These are phyloP conservation scores for Sparus aurata DNA, from an alignment of 2,797 vertebrate genomes.

Conservation along the genomic window DNA sequence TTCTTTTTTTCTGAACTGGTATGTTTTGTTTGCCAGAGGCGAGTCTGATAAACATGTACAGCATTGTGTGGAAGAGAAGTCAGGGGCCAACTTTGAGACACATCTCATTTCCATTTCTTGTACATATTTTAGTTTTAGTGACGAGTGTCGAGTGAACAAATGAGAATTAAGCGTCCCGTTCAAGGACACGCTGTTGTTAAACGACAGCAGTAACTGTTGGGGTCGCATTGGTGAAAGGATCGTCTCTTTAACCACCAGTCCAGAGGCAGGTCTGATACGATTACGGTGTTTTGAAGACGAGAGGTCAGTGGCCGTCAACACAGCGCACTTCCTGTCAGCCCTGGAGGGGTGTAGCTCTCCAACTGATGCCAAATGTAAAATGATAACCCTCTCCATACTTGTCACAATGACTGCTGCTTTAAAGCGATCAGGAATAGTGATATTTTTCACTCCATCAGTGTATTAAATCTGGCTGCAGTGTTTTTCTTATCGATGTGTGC, in stretches of 20 bases:
- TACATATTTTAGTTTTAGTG: constrained; percentile 18
- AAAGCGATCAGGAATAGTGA: constrained; percentile 21
- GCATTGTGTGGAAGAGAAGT: constrained; percentile 14
- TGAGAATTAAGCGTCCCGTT: constrained; percentile 20
- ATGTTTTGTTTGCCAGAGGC: constrained; percentile 34
- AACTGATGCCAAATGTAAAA: constrained; percentile 39
- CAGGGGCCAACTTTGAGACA: constrained; percentile 30
- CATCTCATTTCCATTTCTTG: constrained; percentile 46
- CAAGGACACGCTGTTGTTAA: constrained; percentile 53
- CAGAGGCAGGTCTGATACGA: constrained; percentile 41
- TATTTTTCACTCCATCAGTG: constrained; percentile 12
- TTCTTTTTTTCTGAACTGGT: constrained; percentile 18
- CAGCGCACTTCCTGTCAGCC: constrained; percentile 40
- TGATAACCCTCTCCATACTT: constrained; percentile 24
- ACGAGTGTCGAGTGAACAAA: constrained; percentile 29
- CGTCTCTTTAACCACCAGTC: constrained; percentile 42
- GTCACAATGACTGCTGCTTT: constrained; percentile 47
- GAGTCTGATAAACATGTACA: constrained; percentile 47
- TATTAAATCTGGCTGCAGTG: constrained; percentile 23
- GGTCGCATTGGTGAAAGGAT: constrained; percentile 27
- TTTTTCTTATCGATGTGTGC: constrained; percentile 24
- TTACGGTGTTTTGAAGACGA: constrained; percentile 38
- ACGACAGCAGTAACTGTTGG: constrained; percentile 34
- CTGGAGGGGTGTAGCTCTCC: constrained; percentile 25
- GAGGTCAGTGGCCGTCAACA: constrained; percentile 44